Percentiles rank a stretch among this genome's conserved stretches.
Conservation (phyloP, 2,113 vertebrate species). For the Xenus cinereus region DNA sequence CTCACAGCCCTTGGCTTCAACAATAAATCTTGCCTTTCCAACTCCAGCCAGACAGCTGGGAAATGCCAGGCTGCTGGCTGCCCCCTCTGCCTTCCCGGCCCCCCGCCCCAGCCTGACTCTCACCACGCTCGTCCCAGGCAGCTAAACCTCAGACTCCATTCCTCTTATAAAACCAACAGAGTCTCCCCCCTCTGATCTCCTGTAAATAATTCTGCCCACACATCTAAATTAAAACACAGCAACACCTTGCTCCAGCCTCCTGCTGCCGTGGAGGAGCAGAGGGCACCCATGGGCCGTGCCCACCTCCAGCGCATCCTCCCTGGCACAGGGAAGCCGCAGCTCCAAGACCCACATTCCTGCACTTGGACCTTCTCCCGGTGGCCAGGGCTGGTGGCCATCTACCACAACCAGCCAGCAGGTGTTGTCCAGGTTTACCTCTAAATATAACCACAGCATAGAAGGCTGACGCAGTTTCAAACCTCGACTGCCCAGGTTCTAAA, state of each 20-base stretch:
- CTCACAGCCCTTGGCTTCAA: not conserved
- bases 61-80: not conserved
- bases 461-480: not conserved
- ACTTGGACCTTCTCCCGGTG: not conserved
- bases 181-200: not conserved
- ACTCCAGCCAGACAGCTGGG: not conserved
- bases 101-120: not conserved
- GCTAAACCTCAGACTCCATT: not conserved
- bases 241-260: not conserved
- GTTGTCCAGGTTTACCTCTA: not conserved
- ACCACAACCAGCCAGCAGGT: not conserved
- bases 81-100: not conserved
- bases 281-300: not conserved
- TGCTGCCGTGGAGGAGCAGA: not conserved
- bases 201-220: not conserved
- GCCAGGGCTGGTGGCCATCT: not conserved
- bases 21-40: not conserved
- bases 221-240: not conserved
- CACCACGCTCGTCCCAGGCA: not conserved
- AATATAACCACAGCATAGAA: not conserved
- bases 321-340: fast-evolving
- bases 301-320: not conserved
- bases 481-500: fast-evolving
- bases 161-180: not conserved
- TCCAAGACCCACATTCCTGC: not conserved